Percentiles rank a stretch among this genome's conserved stretches.
These are phyloP conservation scores for Pogonocichla stellata DNA, from an alignment of 2,113 vertebrate genomes.

Conservation along the genomic window DNA sequence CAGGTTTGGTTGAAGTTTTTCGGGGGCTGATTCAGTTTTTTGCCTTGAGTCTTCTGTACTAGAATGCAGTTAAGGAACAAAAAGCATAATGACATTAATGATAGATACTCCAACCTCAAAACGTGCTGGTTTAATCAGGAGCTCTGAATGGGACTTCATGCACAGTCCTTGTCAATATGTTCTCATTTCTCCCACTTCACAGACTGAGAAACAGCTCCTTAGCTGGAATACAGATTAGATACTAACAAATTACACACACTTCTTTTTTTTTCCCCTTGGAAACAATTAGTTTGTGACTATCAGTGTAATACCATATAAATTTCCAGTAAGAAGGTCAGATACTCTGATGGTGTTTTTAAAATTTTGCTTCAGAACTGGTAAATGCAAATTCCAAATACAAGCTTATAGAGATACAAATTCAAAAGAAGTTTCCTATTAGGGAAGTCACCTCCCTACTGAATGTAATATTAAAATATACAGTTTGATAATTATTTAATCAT, in stretches of 20 bases:
- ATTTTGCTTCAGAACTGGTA: neutral
- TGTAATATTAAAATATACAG: neutral
- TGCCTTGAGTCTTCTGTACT: constrained; percentile 3
- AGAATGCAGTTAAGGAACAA: constrained; percentile 68
- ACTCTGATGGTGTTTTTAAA: neutral
- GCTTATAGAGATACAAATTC: neutral
- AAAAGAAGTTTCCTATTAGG: neutral
- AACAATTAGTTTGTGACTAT: neutral
- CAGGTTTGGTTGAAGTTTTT: constrained; percentile 50
- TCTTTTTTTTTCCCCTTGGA: neutral
- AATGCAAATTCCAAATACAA: neutral
- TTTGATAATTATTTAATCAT: neutral
- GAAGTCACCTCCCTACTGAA: neutral
- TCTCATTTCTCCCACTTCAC: neutral
- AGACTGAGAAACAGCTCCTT: neutral
- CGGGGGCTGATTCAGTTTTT: neutral
- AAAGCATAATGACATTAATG: constrained; percentile 59
- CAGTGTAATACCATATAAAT: neutral
- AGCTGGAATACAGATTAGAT: neutral
- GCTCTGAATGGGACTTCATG: constrained; percentile 33
- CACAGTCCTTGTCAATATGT: neutral
- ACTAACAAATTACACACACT: neutral
- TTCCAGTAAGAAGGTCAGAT: neutral
- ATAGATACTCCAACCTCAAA: constrained; percentile 37
- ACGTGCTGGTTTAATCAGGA: constrained; percentile 53